Conservation (phyloP, 2,888 invertebrate species). For the Strigamia maritima region DNA sequence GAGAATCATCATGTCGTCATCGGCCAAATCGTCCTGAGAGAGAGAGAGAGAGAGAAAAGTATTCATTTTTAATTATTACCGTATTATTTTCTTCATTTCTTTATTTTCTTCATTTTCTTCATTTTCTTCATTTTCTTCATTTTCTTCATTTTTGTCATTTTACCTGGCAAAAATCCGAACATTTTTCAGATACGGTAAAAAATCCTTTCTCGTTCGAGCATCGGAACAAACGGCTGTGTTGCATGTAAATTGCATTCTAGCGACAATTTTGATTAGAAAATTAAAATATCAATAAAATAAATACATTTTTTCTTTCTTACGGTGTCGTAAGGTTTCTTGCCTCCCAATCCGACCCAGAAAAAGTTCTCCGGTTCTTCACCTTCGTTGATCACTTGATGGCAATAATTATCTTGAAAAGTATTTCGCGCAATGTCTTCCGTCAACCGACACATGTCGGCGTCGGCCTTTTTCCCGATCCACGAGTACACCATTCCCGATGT, state of each 20-base stretch:
- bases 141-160: background rate
- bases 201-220: conserved; percentile 99
- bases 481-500: conserved; percentile 85
- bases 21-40: conserved; percentile 88
- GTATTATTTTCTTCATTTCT: background rate
- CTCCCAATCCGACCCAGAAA: conserved; percentile 95
- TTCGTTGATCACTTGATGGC: conserved; percentile 73
- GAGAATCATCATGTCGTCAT: conserved; percentile 99
- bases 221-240: conserved; percentile 87
- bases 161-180: conserved; percentile 95
- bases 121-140: background rate
- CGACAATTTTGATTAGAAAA: conserved; percentile 38
- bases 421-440: conserved; percentile 89
- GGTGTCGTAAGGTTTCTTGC: conserved; percentile 81
- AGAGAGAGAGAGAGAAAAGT: conserved; percentile 42
- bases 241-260: conserved; percentile 76
- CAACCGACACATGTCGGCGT: conserved; percentile 78
- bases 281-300: background rate
- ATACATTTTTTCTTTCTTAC: conserved; percentile 45
- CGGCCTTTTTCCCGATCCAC: conserved; percentile 85
- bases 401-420: conserved; percentile 67
- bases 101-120: background rate
- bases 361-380: conserved; percentile 97
- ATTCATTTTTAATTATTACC: background rate
- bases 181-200: conserved; percentile 98